Evolutionary conservation across 2,888 invertebrate species (phyloP).

Genomic region (Tubulanus polymorphus): DNA sequence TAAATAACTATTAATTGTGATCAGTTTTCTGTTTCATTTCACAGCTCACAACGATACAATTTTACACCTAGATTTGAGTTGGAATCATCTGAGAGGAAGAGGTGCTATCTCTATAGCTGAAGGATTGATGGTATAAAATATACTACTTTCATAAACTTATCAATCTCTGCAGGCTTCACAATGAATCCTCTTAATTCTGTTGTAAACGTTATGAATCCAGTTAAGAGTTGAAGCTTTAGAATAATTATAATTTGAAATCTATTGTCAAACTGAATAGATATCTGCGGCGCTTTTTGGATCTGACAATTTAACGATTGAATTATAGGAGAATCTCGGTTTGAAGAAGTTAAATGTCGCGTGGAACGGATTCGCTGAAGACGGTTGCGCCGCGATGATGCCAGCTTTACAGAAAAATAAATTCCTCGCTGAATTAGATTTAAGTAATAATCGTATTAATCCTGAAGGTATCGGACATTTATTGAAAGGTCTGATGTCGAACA

Average conservation of each 20-base stretch:
- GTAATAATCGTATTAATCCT: conserved; percentile 35
- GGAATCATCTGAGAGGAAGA: conserved; percentile 38
- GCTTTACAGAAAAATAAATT: conserved; percentile 27
- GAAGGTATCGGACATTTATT: conserved; percentile 28
- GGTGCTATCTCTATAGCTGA: conserved; percentile 35
- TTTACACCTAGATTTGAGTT: conserved; percentile 31
- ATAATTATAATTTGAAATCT: too few relatives aligned
- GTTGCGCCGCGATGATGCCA: conserved; percentile 28
- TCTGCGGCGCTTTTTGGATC: too few relatives aligned
- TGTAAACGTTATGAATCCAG: too few relatives aligned
- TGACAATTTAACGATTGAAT: too few relatives aligned
- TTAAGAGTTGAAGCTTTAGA: too few relatives aligned
- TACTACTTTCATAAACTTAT: too few relatives aligned
- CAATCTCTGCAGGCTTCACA: too few relatives aligned
- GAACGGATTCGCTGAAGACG: conserved; percentile 30
- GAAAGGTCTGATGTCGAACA: conserved; percentile 30
- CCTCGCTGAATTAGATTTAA: conserved; percentile 29
- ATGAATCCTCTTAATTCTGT: too few relatives aligned
- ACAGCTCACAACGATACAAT: conserved; percentile 31
- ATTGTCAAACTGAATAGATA: too few relatives aligned
- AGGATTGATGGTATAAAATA: conserved; percentile 24
- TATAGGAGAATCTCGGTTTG: background rate
- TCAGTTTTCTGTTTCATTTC: background rate
- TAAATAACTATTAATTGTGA: too few relatives aligned
- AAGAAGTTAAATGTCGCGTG: conserved; percentile 7